phyloP scores from a whole-genome alignment of 2,113 vertebrate species.

The Psophia crepitans region DNA sequence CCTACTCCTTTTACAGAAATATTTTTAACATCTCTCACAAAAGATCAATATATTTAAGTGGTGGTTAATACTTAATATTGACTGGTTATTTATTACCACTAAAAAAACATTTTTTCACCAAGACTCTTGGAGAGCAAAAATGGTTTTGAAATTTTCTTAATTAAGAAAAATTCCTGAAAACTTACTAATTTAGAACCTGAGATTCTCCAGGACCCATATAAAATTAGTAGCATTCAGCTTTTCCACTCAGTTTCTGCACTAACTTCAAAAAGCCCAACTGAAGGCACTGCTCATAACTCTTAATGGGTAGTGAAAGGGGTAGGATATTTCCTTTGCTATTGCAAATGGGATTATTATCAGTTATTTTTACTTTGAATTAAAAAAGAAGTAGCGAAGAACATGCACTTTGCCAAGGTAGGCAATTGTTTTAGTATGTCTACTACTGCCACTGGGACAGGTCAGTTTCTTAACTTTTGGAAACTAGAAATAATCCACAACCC shows the following conservation, averaged over 20 bases:
- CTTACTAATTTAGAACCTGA: neutral
- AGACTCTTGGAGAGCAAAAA: neutral
- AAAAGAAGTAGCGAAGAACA: neutral
- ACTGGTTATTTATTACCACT: neutral
- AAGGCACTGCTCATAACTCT: neutral
- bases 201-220: neutral
- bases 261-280: neutral
- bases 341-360: neutral
- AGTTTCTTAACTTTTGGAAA: neutral
- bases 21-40: neutral
- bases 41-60: neutral
- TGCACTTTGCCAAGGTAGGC: neutral
- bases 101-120: neutral
- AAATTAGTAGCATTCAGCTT: neutral
- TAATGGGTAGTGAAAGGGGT: neutral
- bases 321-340: neutral
- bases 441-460: neutral
- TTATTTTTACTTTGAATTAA: neutral
- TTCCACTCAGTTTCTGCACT: neutral
- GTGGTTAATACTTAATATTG: neutral
- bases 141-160: neutral
- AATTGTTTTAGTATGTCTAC: neutral
- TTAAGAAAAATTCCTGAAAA: neutral
- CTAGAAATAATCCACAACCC: neutral
- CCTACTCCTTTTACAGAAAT: neutral